phyloP scores from a whole-genome alignment of 2,888 invertebrate species.

The Melieria omissa region DNA sequence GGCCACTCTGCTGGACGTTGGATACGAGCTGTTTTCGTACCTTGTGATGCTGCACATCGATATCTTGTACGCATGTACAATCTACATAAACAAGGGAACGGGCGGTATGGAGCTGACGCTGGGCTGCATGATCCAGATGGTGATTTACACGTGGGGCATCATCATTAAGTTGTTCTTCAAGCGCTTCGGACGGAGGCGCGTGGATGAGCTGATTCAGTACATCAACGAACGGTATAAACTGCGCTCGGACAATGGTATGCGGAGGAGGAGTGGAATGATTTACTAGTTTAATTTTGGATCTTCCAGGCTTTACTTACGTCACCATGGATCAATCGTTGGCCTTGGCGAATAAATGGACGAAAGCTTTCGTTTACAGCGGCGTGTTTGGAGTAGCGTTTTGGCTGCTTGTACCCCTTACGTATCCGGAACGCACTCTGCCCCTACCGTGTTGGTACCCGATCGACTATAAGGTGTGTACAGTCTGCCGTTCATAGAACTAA shows the following conservation, averaged over 20 bases:
- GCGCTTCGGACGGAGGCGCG: constrained; percentile 43
- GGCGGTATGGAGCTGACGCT: constrained; percentile 54
- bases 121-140: constrained; percentile 53
- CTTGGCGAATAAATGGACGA: constrained; percentile 48
- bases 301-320: constrained; percentile 55
- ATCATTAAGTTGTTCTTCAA: constrained; percentile 56
- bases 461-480: constrained; percentile 55
- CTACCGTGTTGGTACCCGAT: constrained; percentile 62
- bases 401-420: constrained; percentile 51
- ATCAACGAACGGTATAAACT: constrained; percentile 50
- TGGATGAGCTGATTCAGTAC: constrained; percentile 46
- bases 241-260: constrained; percentile 44
- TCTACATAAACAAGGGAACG: constrained; percentile 46
- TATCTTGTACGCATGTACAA: constrained; percentile 51
- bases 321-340: constrained; percentile 49
- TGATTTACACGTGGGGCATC: constrained; percentile 55
- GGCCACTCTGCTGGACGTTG: constrained; percentile 8
- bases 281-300: background rate
- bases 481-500: too few relatives aligned
- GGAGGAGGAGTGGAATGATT: too few relatives aligned
- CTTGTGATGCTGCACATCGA: constrained; percentile 52
- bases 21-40: constrained; percentile 51
- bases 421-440: constrained; percentile 55
- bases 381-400: constrained; percentile 50
- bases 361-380: constrained; percentile 50